Evolutionary conservation across 2,888 invertebrate genomes (phyloP).

Genomic region (Danaus chrysippus): DNA sequence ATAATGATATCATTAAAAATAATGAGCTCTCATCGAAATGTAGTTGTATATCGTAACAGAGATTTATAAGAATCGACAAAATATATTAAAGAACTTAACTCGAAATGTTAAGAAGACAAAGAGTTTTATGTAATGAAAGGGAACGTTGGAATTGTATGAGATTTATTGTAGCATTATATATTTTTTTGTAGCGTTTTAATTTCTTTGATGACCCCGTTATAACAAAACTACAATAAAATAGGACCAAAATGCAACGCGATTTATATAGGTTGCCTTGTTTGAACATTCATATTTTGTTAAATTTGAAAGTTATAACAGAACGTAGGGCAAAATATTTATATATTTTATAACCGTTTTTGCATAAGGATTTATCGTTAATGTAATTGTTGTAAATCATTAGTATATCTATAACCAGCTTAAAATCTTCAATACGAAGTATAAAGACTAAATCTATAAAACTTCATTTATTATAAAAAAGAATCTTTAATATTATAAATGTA

Average conservation of each 20-base stretch:
- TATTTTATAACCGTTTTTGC: conserved; percentile 32
- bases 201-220: conserved; percentile 18
- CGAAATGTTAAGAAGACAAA: not conserved
- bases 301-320: conserved; percentile 19
- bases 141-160: too few relatives aligned
- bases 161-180: too few relatives aligned
- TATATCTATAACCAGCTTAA: conserved; percentile 22
- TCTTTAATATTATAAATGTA: not conserved
- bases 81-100: not conserved
- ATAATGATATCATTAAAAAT: conserved; percentile 9
- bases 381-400: conserved; percentile 25
- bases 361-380: conserved; percentile 24
- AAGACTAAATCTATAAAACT: conserved; percentile 13
- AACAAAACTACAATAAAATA: conserved; percentile 28
- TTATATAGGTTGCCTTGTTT: conserved; percentile 29
- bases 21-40: conserved; percentile 3
- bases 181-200: conserved; percentile 7
- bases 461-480: conserved; percentile 18
- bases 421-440: not conserved
- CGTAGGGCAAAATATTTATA: conserved; percentile 23
- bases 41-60: not conserved
- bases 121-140: not conserved
- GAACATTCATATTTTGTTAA: conserved; percentile 25
- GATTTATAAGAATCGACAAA: not conserved
- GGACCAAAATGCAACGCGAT: conserved; percentile 32